These are phyloP conservation scores for Ommatoiulus sabulosus DNA, from an alignment of 2,888 invertebrate genomes.

Conservation along the genomic window DNA sequence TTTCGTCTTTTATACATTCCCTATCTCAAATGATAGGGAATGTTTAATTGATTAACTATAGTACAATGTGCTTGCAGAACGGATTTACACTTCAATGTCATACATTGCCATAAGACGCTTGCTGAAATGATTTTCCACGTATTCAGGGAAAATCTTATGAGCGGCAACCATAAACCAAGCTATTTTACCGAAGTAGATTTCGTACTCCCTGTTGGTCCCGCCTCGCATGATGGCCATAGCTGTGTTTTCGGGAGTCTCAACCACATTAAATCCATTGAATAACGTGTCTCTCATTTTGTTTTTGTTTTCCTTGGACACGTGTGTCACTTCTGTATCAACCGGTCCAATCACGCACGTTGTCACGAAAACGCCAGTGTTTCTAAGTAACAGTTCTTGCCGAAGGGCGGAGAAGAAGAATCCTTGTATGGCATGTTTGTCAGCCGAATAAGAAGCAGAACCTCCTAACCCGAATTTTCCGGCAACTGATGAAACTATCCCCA, in stretches of 20 bases:
- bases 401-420: constrained; percentile 48
- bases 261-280: background rate
- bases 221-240: constrained; percentile 47
- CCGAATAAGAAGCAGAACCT: background rate
- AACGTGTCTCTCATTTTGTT: too few species aligned
- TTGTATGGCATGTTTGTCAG: constrained; percentile 32
- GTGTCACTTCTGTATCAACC: too few species aligned
- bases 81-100: background rate
- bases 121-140: background rate
- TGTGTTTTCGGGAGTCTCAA: background rate
- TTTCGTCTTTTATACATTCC: too few species aligned
- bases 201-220: background rate
- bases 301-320: too few species aligned
- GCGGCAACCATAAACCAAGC: background rate
- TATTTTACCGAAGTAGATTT: background rate
- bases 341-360: constrained; percentile 44
- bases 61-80: too few species aligned
- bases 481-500: constrained; percentile 65
- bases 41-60: too few species aligned
- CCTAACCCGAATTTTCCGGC: constrained; percentile 63
- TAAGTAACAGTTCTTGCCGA: background rate
- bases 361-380: background rate
- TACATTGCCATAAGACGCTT: background rate
- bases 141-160: constrained; percentile 37
- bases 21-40: too few species aligned